Conservation (phyloP, 2,888 invertebrate species). For the Hypolimnas misippus region DNA sequence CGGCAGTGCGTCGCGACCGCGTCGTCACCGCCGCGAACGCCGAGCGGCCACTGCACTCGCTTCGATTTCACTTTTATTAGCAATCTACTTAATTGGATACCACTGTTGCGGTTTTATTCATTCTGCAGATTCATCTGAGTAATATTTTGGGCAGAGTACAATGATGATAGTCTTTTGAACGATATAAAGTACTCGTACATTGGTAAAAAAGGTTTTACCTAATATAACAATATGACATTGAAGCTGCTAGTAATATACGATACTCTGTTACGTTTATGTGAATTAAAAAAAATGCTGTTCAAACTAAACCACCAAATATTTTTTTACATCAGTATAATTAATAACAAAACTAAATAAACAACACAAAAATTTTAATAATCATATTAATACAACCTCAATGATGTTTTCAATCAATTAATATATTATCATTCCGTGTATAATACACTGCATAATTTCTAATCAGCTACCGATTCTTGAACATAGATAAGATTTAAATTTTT, state of each 20-base stretch:
- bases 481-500: background rate
- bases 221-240: too few species aligned
- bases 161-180: slow-evolving; percentile 24
- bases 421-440: too few species aligned
- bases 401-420: too few species aligned
- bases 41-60: slow-evolving; percentile 80
- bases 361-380: too few species aligned
- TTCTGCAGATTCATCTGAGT: slow-evolving; percentile 77
- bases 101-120: slow-evolving; percentile 79
- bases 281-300: too few species aligned
- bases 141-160: slow-evolving; percentile 49
- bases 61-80: slow-evolving; percentile 84
- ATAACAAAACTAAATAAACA: too few species aligned
- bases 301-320: too few species aligned
- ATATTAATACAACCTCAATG: too few species aligned
- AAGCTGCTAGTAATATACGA: too few species aligned
- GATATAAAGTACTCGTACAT: slow-evolving; percentile 12
- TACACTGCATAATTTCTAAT: background rate
- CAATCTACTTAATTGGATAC: slow-evolving; percentile 83
- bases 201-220: too few species aligned
- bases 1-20: slow-evolving; percentile 16
- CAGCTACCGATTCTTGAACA: background rate
- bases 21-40: slow-evolving; percentile 38
- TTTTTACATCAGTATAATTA: too few species aligned
- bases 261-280: too few species aligned